These are phyloP conservation scores for Macrochelys suwanniensis DNA, from an alignment of 2,797 vertebrate genomes.

Conservation along the genomic window DNA sequence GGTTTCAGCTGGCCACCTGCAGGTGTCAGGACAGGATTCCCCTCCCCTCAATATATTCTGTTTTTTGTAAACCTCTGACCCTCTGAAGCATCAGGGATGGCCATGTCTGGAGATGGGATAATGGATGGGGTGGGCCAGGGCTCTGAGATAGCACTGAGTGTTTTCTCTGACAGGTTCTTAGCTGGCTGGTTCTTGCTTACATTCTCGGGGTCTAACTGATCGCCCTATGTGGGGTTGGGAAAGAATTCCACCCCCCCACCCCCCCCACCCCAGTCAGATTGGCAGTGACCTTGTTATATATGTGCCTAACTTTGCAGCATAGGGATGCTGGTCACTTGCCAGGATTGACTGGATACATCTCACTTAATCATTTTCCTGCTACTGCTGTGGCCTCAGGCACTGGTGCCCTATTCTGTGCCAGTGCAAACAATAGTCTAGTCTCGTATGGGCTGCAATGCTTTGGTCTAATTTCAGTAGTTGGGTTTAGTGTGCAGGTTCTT, in stretches of 20 bases:
- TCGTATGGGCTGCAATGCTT: background rate
- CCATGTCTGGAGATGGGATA: no score
- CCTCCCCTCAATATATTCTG: background rate
- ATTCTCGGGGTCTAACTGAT: background rate
- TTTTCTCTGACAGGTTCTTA: background rate
- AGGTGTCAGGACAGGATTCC: background rate
- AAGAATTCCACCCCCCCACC: background rate
- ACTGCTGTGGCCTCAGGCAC: no score
- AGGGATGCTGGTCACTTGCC: no score
- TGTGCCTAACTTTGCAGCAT: no score
- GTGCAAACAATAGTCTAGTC: background rate
- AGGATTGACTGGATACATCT: no score
- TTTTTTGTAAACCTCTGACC: background rate
- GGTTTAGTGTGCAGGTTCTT: background rate
- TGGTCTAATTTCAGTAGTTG: background rate
- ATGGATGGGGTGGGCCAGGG: background rate
- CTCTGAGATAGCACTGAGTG: background rate
- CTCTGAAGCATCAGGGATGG: no score
- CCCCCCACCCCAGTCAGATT: background rate
- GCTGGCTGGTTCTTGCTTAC: background rate
- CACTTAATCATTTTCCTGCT: no score
- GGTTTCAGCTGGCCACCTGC: no score
- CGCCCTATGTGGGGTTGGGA: background rate
- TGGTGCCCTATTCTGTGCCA: background rate
- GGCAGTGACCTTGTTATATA: no score